Evolutionary conservation across 2,888 invertebrate genomes (phyloP).

Genomic region (Salticus scenicus): DNA sequence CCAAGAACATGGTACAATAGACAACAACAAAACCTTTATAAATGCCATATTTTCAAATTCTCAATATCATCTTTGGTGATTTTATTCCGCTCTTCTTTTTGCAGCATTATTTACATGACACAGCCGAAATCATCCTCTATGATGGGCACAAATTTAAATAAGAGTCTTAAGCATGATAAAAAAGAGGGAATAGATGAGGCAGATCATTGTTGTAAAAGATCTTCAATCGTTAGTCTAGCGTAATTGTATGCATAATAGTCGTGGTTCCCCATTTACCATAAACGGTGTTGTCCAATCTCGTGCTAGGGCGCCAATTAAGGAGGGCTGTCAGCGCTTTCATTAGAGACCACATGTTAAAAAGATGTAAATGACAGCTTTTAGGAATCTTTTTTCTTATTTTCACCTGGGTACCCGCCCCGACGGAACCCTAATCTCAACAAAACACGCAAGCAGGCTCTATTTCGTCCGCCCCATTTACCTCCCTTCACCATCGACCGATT

Average conservation of each 20-base stretch:
- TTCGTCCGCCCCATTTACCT: background rate
- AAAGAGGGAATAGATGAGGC: background rate
- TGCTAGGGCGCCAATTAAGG: slow-evolving; percentile 47
- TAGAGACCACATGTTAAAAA: slow-evolving; percentile 65
- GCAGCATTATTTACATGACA: too few species aligned
- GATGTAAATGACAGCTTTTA: slow-evolving; percentile 58
- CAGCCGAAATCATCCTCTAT: too few species aligned
- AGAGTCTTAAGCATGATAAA: background rate
- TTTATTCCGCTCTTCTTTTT: too few species aligned
- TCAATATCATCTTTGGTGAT: too few species aligned
- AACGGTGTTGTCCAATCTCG: slow-evolving; percentile 52
- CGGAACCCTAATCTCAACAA: slow-evolving; percentile 39
- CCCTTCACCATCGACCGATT: background rate
- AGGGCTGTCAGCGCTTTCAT: slow-evolving; percentile 67
- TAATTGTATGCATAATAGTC: slow-evolving; percentile 44
- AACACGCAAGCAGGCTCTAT: slow-evolving; percentile 35
- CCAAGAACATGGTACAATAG: too few species aligned
- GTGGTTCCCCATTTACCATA: slow-evolving; percentile 2
- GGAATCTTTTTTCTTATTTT: slow-evolving; percentile 10
- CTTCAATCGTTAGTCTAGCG: slow-evolving; percentile 47
- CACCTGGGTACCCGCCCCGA: slow-evolving; percentile 17
- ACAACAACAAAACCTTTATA: too few species aligned
- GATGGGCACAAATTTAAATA: too few species aligned
- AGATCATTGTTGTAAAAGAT: background rate
- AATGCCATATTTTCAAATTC: too few species aligned